Percentiles rank a stretch among this genome's conserved stretches.
Conservation (phyloP, 2,888 invertebrate genomes). For the Drosophila setosimentum region DNA sequence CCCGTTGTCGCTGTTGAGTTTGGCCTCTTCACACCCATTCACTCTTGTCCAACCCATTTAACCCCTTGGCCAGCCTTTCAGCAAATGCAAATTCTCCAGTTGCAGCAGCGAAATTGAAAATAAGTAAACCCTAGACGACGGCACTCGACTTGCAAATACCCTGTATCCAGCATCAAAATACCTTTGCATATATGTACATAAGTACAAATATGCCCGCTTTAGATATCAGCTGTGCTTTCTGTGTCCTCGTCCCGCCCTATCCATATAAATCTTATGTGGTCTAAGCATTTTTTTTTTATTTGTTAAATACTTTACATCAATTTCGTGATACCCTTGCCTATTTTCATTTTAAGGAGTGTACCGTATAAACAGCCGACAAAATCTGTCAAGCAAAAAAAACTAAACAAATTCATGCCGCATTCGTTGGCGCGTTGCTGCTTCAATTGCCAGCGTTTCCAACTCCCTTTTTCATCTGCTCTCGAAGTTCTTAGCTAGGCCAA, state of each 20-base stretch:
- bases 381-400: conserved; percentile 29
- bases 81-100: conserved; percentile 68
- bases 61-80: conserved; percentile 8
- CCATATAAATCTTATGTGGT: neutral
- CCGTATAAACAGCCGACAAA: conserved; percentile 35
- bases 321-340: neutral
- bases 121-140: conserved; percentile 32
- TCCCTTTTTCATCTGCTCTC: conserved; percentile 31
- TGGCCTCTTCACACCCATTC: conserved; percentile 1
- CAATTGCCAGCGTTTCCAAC: conserved; percentile 58
- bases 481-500: conserved; percentile 43
- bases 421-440: conserved; percentile 51
- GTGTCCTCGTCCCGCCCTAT: no score
- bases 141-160: neutral
- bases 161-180: neutral
- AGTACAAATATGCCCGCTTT: neutral
- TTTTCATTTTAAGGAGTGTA: neutral
- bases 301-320: neutral
- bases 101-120: conserved; percentile 68
- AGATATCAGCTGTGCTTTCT: neutral
- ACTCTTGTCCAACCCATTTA: neutral
- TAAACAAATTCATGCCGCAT: conserved; percentile 48
- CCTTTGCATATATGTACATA: neutral
- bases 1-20: conserved; percentile 1
- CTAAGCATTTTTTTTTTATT: neutral